Conservation (phyloP, 2,888 invertebrate species). For the Pyrrhosoma nymphula region DNA sequence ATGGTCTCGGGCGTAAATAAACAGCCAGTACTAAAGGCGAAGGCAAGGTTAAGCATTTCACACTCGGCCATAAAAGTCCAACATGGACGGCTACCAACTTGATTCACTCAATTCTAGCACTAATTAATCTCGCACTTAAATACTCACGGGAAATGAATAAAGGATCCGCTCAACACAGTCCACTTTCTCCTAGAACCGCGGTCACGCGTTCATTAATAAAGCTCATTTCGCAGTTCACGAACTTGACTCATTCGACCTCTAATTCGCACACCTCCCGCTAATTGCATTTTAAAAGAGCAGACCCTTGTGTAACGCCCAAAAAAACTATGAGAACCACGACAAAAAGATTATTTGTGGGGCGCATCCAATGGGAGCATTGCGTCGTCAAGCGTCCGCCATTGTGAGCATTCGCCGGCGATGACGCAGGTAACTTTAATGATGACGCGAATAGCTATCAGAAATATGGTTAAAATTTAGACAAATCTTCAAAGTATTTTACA, state of each 20-base stretch:
- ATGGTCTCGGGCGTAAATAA: neutral
- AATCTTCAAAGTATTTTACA: too few relatives aligned
- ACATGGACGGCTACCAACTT: neutral
- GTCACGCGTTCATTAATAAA: conserved; percentile 8
- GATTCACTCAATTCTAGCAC: neutral
- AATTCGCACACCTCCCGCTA: neutral
- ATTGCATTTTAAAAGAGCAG: neutral
- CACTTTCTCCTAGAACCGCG: neutral
- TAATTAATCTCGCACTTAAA: neutral
- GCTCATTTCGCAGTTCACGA: neutral
- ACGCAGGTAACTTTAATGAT: too few relatives aligned
- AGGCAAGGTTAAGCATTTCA: neutral
- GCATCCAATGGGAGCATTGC: too few relatives aligned
- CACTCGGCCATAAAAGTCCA: neutral
- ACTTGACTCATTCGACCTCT: neutral
- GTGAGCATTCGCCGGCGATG: too few relatives aligned
- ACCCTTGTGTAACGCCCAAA: too few relatives aligned
- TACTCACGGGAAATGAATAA: neutral
- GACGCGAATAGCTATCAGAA: too few relatives aligned
- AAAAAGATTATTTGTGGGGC: too few relatives aligned
- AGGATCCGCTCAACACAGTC: neutral
- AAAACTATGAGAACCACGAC: too few relatives aligned
- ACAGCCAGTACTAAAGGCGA: neutral
- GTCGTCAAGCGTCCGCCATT: too few relatives aligned
- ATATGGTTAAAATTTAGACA: too few relatives aligned